These are phyloP conservation scores for Drosophila hydei DNA, from an alignment of 1,140 invertebrate genomes.

Conservation along the genomic window DNA sequence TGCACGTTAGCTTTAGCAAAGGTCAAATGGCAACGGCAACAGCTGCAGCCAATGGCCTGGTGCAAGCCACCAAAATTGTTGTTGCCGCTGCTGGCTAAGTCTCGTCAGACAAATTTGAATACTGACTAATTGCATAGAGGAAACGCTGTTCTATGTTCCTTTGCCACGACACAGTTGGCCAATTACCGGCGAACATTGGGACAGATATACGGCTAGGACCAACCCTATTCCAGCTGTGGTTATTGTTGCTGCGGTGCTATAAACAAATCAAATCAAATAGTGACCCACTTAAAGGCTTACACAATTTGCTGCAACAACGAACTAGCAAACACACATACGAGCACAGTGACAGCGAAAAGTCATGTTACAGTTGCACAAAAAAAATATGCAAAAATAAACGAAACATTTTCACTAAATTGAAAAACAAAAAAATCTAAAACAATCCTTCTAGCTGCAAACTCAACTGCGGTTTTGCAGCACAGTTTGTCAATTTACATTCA, in stretches of 20 bases:
- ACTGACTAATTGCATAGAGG: background rate
- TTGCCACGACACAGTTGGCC: slow-evolving; percentile 21
- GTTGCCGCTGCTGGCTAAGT: background rate
- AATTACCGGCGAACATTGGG: slow-evolving; percentile 26
- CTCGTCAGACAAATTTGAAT: background rate
- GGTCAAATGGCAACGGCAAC: slow-evolving; percentile 24
- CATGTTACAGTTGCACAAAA: slow-evolving; percentile 17
- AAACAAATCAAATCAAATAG: slow-evolving; percentile 75
- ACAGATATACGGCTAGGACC: slow-evolving; percentile 27
- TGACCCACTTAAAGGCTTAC: slow-evolving; percentile 65
- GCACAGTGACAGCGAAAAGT: slow-evolving; percentile 39
- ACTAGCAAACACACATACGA: slow-evolving; percentile 15
- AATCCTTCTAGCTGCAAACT: slow-evolving; percentile 21
- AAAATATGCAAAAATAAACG: slow-evolving; percentile 9
- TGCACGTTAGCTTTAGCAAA: slow-evolving; percentile 4
- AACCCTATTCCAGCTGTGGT: slow-evolving; percentile 16
- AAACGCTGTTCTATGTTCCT: slow-evolving; percentile 5
- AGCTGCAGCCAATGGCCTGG: slow-evolving; percentile 3
- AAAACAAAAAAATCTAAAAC: background rate
- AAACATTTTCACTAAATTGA: slow-evolving; percentile 21
- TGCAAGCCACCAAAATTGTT: background rate
- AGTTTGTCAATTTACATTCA: slow-evolving; percentile 40
- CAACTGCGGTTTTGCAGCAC: slow-evolving; percentile 36
- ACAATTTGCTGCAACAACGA: slow-evolving; percentile 43
- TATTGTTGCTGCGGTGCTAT: slow-evolving; percentile 52